Conservation (phyloP, 37 sponge, comb jelly and placozoan species). For the Corticium candelabrum region DNA sequence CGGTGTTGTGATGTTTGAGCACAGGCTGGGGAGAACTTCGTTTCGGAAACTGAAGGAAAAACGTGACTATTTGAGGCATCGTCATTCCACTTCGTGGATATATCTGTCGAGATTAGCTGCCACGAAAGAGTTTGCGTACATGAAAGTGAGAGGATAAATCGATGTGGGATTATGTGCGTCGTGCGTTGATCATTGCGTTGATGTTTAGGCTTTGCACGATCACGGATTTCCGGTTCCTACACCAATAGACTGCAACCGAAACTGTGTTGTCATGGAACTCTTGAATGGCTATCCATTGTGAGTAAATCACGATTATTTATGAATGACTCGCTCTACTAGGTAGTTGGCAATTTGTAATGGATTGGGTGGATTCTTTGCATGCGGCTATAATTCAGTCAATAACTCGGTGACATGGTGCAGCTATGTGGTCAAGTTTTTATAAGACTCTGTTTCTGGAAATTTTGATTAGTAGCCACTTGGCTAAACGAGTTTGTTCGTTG, state of each 20-base stretch:
- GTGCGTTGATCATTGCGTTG: background rate
- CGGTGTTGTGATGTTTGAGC: background rate
- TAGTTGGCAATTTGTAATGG: background rate
- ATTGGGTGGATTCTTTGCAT: background rate
- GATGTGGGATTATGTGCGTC: background rate
- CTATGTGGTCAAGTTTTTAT: too few relatives aligned
- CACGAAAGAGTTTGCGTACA: constrained; percentile 79
- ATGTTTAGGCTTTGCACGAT: constrained; percentile 71
- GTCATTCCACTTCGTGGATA: constrained; percentile 76
- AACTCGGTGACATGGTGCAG: too few relatives aligned
- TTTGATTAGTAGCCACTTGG: too few relatives aligned
- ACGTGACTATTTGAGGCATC: constrained; percentile 85
- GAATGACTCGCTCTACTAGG: background rate
- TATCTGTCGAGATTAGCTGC: constrained; percentile 93
- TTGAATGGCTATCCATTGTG: constrained; percentile 85
- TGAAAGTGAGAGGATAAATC: constrained; percentile 53
- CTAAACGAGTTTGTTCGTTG: too few relatives aligned
- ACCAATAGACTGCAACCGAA: constrained; percentile 89
- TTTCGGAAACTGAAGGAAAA: constrained; percentile 92
- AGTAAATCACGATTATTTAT: too few relatives aligned
- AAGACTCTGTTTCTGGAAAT: too few relatives aligned
- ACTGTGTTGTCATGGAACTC: constrained; percentile 94
- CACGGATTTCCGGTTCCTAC: constrained; percentile 80
- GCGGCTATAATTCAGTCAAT: too few relatives aligned
- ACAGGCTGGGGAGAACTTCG: constrained; percentile 83